These are phyloP conservation scores for Oncorhynchus keta DNA, from an alignment of 2,113 vertebrate species.

Conservation along the genomic window DNA sequence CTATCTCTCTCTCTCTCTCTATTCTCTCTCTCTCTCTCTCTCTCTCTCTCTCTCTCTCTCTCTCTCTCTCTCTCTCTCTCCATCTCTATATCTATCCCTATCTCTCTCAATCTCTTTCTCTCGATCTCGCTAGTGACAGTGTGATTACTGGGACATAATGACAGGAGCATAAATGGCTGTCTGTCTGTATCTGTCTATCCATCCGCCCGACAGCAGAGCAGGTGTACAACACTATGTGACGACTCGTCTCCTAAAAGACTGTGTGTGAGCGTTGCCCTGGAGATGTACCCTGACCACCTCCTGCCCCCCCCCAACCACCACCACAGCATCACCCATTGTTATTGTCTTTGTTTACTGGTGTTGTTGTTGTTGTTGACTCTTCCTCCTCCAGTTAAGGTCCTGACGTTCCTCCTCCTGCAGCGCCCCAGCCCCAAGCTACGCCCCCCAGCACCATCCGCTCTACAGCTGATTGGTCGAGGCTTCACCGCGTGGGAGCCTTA, in stretches of 20 bases:
- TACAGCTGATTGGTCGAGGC: conserved; percentile 93
- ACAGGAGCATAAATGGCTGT: conserved; percentile 7
- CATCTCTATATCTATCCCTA: too few species aligned
- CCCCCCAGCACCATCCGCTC: conserved; percentile 90
- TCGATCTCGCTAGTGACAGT: background rate
- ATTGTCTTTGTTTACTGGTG: too few species aligned
- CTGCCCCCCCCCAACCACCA: too few species aligned
- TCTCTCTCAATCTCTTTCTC: too few species aligned
- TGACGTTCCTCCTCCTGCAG: conserved; percentile 96
- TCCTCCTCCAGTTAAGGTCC: conserved; percentile 81
- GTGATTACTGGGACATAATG: conserved; percentile 18
- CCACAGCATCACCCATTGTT: background rate
- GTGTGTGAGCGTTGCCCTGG: background rate
- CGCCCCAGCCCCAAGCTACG: conserved; percentile 79
- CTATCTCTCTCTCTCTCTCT: too few species aligned
- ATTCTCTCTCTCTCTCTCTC: accelerated
- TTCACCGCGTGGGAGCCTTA: conserved; percentile 99
- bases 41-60: accelerated
- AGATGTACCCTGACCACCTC: too few species aligned
- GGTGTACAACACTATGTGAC: conserved; percentile 7
- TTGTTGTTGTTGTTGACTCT: too few species aligned
- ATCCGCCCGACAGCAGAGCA: background rate
- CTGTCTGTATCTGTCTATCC: background rate
- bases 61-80: too few species aligned
- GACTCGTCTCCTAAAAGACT: background rate